Evolutionary conservation across 2,888 invertebrate species (phyloP), one percentile per base, ranked within the genome.

Genomic region (Diarsia dahlii): DNA sequence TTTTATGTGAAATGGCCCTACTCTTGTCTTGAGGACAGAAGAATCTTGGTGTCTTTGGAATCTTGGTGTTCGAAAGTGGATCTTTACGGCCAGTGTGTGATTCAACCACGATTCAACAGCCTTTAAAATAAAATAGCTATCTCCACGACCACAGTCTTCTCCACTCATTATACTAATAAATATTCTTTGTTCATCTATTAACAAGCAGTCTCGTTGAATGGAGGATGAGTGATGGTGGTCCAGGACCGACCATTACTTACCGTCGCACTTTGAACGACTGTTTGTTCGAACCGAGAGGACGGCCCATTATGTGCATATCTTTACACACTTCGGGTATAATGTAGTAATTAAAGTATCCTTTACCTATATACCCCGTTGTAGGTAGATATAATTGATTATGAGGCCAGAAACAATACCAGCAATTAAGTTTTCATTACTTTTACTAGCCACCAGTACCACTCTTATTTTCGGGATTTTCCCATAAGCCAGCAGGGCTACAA

Each of bases 171-270:
- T 20, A 73, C 3, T 9, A 72, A 72, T 34, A 34, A 20, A 58
- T 34, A 58, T 58, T 64, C 9, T 20, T 15, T 6, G n/a, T 72
- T n/a, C n/a, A 64, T 54, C 62, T 71, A 39, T 39, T n/a, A 10
- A 39, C 3, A 28, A 64, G 80, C 65, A 28, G 54, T 23, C 54
- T 78, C 60, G 20, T 45, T 28, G 60, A 28, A 2, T 50, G n/a
- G 52, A 28, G 54, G 34, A 71, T 74, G 74, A 80, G 54, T 13
- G 74, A 74, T 68, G 84, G 52, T 60, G 28, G 28, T 12, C 79
- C 39, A 46, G 46, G 13, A 28, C 60, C 34, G 1, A 39, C 56
- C 74, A 84, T 84, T 82, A 39, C 50, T 84, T 52, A 72, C 75
- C 72, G 84, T 70, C 80, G 62, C 58, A 20, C 4, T 46, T 18